Conservation (phyloP, 2,797 vertebrate species). For the Vultur gryphus region DNA sequence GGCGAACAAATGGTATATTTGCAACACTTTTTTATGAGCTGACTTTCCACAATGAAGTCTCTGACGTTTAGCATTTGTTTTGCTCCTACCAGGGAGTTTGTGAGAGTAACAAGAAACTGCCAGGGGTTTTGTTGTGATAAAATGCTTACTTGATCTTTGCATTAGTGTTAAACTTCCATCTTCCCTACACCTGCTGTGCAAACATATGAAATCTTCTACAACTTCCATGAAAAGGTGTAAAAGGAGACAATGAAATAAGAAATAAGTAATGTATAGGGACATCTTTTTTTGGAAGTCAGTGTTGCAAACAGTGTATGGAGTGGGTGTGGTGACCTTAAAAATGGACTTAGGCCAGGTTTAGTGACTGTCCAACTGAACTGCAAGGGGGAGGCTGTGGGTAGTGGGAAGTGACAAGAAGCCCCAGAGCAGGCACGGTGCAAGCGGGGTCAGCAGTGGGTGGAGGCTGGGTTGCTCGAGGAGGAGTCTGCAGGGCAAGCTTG, state of each 20-base stretch:
- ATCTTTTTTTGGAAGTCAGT: background rate
- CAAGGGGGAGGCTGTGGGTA: background rate
- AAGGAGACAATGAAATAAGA: background rate
- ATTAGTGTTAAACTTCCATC: background rate
- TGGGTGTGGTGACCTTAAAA: background rate
- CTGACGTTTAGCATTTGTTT: background rate
- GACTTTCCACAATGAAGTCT: background rate
- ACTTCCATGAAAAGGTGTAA: background rate
- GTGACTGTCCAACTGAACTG: background rate
- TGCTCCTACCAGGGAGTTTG: background rate
- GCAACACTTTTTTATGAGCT: background rate
- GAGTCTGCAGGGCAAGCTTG: background rate
- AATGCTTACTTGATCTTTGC: background rate
- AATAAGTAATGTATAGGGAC: background rate
- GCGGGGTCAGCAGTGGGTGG: rapidly evolving
- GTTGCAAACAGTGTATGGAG: background rate
- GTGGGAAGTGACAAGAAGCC: background rate
- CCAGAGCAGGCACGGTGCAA: rapidly evolving
- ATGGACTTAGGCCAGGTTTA: background rate
- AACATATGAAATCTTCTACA: background rate
- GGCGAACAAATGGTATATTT: background rate
- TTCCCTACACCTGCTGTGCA: background rate
- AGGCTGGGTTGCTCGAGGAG: background rate
- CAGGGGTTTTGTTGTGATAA: background rate
- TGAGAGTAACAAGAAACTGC: background rate